A percentile compares a stretch with the other conserved stretches of the same genome.
phyloP scores from a whole-genome alignment of 2,888 invertebrate species.

The Parochlus steinenii region DNA sequence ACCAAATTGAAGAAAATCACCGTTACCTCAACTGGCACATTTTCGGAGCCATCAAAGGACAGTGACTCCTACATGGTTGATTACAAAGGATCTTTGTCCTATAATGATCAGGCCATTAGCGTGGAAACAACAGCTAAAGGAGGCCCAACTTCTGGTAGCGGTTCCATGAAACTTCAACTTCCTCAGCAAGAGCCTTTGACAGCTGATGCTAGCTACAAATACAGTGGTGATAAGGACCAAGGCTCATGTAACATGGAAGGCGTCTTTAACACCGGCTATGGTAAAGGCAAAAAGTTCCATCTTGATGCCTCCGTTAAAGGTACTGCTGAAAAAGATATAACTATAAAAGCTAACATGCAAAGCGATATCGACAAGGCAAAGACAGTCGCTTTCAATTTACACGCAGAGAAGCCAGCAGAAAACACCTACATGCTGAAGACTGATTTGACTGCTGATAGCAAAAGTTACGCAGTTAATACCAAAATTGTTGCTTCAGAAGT shows the following conservation, averaged over 20 bases:
- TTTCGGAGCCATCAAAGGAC: constrained; percentile 6
- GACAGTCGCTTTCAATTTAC: constrained; percentile 32
- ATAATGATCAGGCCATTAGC: neutral
- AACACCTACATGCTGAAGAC: constrained; percentile 29
- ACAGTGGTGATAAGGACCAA: constrained; percentile 18
- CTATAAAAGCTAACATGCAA: constrained; percentile 29
- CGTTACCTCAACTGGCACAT: constrained; percentile 6
- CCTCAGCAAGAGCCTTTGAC: constrained; percentile 18
- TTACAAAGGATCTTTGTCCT: constrained; percentile 4
- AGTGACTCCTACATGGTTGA: constrained; percentile 2
- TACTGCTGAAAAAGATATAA: constrained; percentile 26
- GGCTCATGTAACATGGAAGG: constrained; percentile 17
- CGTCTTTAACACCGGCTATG: constrained; percentile 21
- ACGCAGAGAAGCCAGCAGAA: constrained; percentile 24
- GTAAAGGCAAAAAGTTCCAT: constrained; percentile 28
- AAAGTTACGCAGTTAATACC: constrained; percentile 38
- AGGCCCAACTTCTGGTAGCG: constrained; percentile 19
- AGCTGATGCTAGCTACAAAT: constrained; percentile 20
- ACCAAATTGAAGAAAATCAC: constrained; percentile 4
- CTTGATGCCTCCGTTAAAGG: constrained; percentile 23
- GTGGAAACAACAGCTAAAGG: constrained; percentile 19
- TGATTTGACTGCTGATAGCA: constrained; percentile 37
- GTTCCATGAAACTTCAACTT: constrained; percentile 13
- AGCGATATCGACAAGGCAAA: constrained; percentile 35
- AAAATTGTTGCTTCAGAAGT: constrained; percentile 36